phyloP scores from a whole-genome alignment of 2,888 invertebrate species.

The Euplagia quadripunctaria region DNA sequence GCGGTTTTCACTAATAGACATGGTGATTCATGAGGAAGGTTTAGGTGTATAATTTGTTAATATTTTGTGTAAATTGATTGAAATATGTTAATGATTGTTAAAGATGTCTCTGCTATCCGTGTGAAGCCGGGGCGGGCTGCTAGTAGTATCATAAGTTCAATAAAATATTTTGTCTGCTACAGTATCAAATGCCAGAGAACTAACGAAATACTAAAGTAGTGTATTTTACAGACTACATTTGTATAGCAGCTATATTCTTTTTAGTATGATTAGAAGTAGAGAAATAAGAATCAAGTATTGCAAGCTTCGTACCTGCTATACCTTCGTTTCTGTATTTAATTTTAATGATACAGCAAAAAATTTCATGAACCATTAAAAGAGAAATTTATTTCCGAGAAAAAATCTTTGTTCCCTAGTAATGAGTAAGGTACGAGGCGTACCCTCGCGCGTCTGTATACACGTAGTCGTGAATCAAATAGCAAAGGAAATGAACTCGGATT shows the following conservation, averaged over 20 bases:
- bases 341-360: constrained; percentile 42
- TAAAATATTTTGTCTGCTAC: too few species aligned
- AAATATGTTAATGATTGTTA: too few species aligned
- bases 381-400: constrained; percentile 37
- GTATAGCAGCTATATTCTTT: not conserved
- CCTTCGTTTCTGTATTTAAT: constrained; percentile 31
- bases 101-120: too few species aligned
- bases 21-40: too few species aligned
- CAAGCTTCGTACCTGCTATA: constrained; percentile 17
- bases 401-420: constrained; percentile 33
- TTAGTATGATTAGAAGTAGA: not conserved
- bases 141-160: too few species aligned
- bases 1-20: too few species aligned
- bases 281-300: constrained; percentile 36
- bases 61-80: too few species aligned
- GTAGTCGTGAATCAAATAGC: constrained; percentile 39
- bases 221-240: too few species aligned
- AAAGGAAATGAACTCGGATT: constrained; percentile 28
- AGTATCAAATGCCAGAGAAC: too few species aligned
- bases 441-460: constrained; percentile 22
- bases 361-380: constrained; percentile 36
- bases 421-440: constrained; percentile 27
- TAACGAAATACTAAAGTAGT: too few species aligned
- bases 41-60: too few species aligned
- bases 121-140: too few species aligned